These are phyloP conservation scores for Dascillus cervinus DNA, from an alignment of 2,888 invertebrate species.

Conservation along the genomic window DNA sequence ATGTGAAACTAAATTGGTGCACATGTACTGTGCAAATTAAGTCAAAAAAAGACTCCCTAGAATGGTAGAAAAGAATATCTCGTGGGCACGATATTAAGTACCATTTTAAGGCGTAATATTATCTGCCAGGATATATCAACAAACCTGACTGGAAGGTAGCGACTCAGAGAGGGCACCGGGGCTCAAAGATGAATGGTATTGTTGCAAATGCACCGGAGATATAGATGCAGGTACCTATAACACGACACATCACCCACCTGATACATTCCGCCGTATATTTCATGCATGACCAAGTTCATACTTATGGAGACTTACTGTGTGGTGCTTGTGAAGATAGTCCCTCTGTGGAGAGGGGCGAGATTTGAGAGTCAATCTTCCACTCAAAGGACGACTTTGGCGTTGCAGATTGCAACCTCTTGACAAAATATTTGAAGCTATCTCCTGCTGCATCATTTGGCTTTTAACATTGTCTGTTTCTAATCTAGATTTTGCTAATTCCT, in stretches of 20 bases:
- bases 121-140: conserved; percentile 22
- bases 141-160: conserved; percentile 75
- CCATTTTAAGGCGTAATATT: conserved; percentile 2
- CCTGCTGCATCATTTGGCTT: conserved; percentile 78
- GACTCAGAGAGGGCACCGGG: conserved; percentile 64
- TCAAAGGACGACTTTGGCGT: conserved; percentile 74
- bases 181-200: conserved; percentile 58
- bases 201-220: conserved; percentile 80
- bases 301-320: conserved; percentile 76
- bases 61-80: too few relatives aligned
- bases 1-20: conserved; percentile 17
- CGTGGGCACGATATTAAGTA: too few relatives aligned
- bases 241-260: conserved; percentile 32
- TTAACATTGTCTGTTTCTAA: conserved; percentile 89
- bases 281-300: too few relatives aligned
- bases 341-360: conserved; percentile 72
- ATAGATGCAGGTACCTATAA: conserved; percentile 84
- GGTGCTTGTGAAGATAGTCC: conserved; percentile 88
- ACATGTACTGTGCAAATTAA: conserved; percentile 13
- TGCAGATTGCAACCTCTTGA: conserved; percentile 64
- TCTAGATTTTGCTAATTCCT: conserved; percentile 85
- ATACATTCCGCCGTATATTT: too few relatives aligned
- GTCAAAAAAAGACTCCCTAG: too few relatives aligned
- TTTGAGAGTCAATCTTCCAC: conserved; percentile 82
- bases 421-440: conserved; percentile 85